These are phyloP conservation scores for Lysiphlebus fabarum DNA, from an alignment of 1,140 invertebrate species.

Conservation along the genomic window DNA sequence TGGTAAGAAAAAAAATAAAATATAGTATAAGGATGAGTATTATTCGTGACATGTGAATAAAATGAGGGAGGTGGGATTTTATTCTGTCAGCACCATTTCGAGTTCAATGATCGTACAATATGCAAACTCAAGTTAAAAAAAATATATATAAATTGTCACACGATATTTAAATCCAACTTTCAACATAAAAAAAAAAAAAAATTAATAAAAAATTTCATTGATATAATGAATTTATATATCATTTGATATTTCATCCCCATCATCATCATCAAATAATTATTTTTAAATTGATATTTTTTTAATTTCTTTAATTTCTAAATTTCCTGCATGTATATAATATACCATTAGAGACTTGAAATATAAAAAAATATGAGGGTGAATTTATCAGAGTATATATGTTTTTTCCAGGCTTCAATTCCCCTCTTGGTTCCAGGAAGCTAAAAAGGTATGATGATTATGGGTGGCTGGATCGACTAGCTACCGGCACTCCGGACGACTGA, in stretches of 20 bases:
- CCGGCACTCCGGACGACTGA: constrained; percentile 36
- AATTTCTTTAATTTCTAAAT: too few relatives aligned
- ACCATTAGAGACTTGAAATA: too few relatives aligned
- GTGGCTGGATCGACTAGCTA: constrained; percentile 27
- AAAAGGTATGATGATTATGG: constrained; percentile 15
- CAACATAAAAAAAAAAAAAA: neutral
- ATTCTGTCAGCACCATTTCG: constrained; percentile 48
- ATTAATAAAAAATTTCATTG: too few relatives aligned
- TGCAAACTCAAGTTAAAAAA: too few relatives aligned
- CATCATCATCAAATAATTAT: too few relatives aligned
- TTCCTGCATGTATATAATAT: too few relatives aligned
- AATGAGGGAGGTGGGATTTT: constrained; percentile 28
- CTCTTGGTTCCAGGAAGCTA: constrained; percentile 31
- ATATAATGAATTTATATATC: too few relatives aligned
- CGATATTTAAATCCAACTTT: neutral
- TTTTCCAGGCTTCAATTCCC: constrained; percentile 25
- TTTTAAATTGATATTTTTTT: too few relatives aligned
- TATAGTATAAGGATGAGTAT: too few relatives aligned
- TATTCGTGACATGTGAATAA: constrained; percentile 9
- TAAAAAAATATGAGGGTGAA: constrained; percentile 3
- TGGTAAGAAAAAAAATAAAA: neutral
- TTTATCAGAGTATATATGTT: constrained; percentile 7
- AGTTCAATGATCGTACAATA: constrained; percentile 50
- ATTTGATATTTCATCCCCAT: too few relatives aligned
- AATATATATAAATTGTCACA: too few relatives aligned